These are phyloP conservation scores for Sycophila sp. DNA, from an alignment of 1,140 invertebrate genomes.

Conservation along the genomic window DNA sequence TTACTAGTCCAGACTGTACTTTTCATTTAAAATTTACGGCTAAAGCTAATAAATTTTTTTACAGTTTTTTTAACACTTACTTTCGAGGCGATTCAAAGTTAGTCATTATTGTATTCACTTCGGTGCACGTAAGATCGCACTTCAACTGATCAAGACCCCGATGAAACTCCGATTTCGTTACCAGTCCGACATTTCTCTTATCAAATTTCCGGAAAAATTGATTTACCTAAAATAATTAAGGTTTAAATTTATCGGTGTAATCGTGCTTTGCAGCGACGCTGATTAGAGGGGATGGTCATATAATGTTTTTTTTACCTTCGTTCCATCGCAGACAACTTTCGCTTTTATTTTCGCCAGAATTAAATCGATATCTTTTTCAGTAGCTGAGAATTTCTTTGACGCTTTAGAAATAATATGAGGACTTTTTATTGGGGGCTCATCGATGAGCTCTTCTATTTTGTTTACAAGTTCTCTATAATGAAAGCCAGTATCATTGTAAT, in stretches of 20 bases:
- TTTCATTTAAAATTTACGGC: constrained; percentile 1
- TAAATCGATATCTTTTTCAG: constrained; percentile 72
- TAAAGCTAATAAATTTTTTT: constrained; percentile 13
- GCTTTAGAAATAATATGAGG: no score
- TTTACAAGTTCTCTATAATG: constrained; percentile 74
- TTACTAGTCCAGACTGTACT: no score
- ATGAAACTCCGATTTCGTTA: constrained; percentile 72
- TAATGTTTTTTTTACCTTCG: constrained; percentile 62
- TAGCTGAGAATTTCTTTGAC: constrained; percentile 49
- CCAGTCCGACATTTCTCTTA: constrained; percentile 68
- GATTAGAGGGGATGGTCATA: background rate
- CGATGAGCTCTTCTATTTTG: constrained; percentile 65
- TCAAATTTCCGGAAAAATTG: constrained; percentile 75
- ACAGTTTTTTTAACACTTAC: no score
- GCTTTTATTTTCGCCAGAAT: constrained; percentile 78
- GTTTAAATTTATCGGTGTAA: background rate
- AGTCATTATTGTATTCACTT: constrained; percentile 72
- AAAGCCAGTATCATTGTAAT: constrained; percentile 76
- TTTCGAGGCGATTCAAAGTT: constrained; percentile 64
- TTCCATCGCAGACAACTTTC: constrained; percentile 74
- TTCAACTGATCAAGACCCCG: constrained; percentile 71
- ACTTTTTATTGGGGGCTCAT: constrained; percentile 50
- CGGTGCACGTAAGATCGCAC: constrained; percentile 70
- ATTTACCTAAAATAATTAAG: constrained; percentile 41
- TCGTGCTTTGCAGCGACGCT: background rate